phyloP scores from a whole-genome alignment of 2,888 invertebrate genomes.

The Xiphydria camelus region DNA sequence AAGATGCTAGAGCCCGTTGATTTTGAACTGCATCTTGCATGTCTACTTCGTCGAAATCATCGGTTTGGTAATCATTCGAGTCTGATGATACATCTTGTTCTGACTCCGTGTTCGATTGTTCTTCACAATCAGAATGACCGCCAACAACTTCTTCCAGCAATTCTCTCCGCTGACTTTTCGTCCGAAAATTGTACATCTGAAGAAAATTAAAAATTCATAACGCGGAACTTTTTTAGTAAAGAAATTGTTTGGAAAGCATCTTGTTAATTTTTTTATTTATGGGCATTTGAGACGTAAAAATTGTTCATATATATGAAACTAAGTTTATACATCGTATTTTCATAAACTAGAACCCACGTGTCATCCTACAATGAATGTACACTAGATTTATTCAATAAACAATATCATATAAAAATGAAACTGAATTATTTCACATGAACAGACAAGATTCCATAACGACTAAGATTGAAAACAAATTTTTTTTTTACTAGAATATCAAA shows the following conservation, averaged over 20 bases:
- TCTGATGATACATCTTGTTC: background rate
- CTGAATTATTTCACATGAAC: too few relatives aligned
- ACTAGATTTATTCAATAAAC: too few relatives aligned
- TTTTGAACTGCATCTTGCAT: background rate
- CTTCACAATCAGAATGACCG: background rate
- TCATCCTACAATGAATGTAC: too few relatives aligned
- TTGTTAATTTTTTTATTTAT: too few relatives aligned
- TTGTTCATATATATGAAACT: too few relatives aligned
- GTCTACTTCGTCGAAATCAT: background rate
- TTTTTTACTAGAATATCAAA: constrained; percentile 1
- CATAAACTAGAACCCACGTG: too few relatives aligned
- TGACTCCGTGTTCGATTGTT: background rate
- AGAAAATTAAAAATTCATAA: constrained; percentile 8
- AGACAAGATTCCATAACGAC: too few relatives aligned
- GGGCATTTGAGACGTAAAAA: too few relatives aligned
- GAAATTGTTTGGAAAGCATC: too few relatives aligned
- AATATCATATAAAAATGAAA: too few relatives aligned
- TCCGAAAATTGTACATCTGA: constrained; percentile 8
- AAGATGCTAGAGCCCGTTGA: background rate
- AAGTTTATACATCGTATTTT: too few relatives aligned
- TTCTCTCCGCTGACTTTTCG: constrained; percentile 3
- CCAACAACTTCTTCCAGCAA: constrained; percentile 6
- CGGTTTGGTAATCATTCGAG: background rate
- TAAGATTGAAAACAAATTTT: too few relatives aligned
- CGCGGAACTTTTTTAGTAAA: background rate